A percentile compares a stretch with the other conserved stretches of the same genome.
Conservation (phyloP, 2,888 invertebrate genomes). For the Drosophila planitibia region DNA sequence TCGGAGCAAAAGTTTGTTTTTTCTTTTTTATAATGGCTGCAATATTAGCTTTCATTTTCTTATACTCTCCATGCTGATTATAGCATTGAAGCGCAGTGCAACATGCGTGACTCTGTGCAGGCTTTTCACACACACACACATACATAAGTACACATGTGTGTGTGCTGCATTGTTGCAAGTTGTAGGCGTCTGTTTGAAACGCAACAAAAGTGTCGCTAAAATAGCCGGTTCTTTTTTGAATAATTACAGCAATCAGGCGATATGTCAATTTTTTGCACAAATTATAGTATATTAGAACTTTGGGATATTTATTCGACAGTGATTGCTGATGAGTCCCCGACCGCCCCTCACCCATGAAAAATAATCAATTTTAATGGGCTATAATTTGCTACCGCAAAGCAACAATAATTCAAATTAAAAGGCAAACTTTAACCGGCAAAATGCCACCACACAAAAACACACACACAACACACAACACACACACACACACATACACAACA, state of each 20-base stretch:
- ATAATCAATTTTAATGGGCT: conserved; percentile 77
- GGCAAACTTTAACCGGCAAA: conserved; percentile 62
- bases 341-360: conserved; percentile 39
- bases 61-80: conserved; percentile 23
- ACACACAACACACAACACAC: conserved; percentile 16
- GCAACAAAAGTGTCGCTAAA: conserved; percentile 51
- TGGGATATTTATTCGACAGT: conserved; percentile 12
- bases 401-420: conserved; percentile 69
- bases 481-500: conserved; percentile 24
- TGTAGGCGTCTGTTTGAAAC: conserved; percentile 37
- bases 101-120: conserved; percentile 48
- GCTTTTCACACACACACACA: conserved; percentile 9
- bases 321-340: conserved; percentile 19
- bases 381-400: conserved; percentile 71
- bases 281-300: conserved; percentile 24
- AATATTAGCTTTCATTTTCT: conserved; percentile 13
- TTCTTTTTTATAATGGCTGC: conserved; percentile 54
- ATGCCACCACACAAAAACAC: conserved; percentile 45
- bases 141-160: conserved; percentile 15
- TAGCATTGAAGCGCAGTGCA: conserved; percentile 33
- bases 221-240: conserved; percentile 1
- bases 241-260: conserved; percentile 35
- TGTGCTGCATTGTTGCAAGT: conserved; percentile 22
- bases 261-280: conserved; percentile 42
- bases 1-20: conserved; percentile 37